A percentile compares a stretch with the other conserved stretches of the same genome.
Conservation (phyloP, 1,140 invertebrate genomes). For the Matsumurasca onukii region DNA sequence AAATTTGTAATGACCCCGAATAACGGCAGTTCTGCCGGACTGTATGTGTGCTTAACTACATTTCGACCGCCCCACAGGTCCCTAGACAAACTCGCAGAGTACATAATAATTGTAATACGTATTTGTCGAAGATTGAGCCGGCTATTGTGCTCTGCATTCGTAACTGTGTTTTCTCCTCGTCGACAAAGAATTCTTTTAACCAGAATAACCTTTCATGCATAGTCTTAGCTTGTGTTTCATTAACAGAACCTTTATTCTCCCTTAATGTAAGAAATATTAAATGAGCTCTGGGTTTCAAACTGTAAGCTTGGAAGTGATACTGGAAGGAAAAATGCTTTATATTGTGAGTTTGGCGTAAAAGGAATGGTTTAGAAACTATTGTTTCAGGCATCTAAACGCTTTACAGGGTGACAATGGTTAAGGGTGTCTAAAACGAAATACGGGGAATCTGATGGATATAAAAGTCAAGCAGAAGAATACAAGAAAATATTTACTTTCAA, state of each 20-base stretch:
- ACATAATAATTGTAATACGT: conserved; percentile 22
- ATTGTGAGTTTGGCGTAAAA: too few species aligned
- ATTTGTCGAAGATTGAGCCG: conserved; percentile 23
- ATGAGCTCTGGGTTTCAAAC: too few species aligned
- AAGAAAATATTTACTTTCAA: too few species aligned
- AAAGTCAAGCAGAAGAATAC: too few species aligned
- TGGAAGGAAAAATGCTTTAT: too few species aligned
- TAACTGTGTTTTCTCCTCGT: neutral
- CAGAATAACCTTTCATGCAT: neutral
- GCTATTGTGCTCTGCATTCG: neutral
- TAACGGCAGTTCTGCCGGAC: neutral
- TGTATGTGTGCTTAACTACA: conserved; percentile 9
- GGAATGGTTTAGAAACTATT: too few species aligned
- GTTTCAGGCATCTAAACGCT: too few species aligned
- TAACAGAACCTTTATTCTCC: neutral
- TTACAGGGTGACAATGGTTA: too few species aligned
- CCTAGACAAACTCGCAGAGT: neutral
- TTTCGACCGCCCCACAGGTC: conserved; percentile 5
- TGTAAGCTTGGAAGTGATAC: too few species aligned
- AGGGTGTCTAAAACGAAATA: too few species aligned
- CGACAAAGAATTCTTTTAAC: conserved; percentile 20
- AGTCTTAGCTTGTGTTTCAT: neutral
- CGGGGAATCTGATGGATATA: too few species aligned
- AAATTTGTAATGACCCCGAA: conserved; percentile 16
- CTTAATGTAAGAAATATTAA: too few species aligned